These are phyloP conservation scores for human (Homo sapiens) DNA, from an alignment of 2,113 vertebrate species.

Conservation along the genomic window DNA sequence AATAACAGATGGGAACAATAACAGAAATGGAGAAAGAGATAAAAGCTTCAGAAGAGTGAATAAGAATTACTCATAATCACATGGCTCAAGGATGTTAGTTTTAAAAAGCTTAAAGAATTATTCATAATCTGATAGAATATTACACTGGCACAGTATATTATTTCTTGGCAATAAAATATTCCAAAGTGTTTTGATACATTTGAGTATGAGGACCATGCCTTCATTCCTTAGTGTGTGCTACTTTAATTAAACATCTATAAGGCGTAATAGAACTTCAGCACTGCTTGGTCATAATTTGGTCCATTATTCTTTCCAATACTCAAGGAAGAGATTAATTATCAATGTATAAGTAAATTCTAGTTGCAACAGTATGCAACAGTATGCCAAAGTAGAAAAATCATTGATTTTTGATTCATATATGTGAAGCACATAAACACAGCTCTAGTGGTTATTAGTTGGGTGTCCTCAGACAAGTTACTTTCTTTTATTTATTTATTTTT, in stretches of 20 bases:
- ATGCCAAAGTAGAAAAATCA: background rate
- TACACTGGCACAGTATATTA: background rate
- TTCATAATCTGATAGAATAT: background rate
- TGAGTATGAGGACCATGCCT: background rate
- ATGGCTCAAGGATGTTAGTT: no score
- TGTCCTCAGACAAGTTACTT: background rate
- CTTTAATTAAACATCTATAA: slow-evolving; percentile 27
- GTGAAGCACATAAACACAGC: background rate
- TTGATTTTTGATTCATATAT: background rate
- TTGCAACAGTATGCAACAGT: background rate
- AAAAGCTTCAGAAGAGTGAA: background rate
- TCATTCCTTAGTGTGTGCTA: background rate
- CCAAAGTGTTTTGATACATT: background rate
- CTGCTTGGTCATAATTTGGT: background rate
- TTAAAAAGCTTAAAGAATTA: background rate
- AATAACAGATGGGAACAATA: background rate
- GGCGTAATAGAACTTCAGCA: background rate
- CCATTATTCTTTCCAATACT: background rate
- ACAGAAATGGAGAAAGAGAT: background rate
- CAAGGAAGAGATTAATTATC: background rate
- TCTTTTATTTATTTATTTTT: no score
- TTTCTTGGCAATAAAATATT: background rate
- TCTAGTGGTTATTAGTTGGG: background rate
- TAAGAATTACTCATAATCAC: background rate
- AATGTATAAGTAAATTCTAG: background rate